These are phyloP conservation scores for Imbricaverruca yamaguchii DNA, from an alignment of 2,888 invertebrate species.

Conservation along the genomic window DNA sequence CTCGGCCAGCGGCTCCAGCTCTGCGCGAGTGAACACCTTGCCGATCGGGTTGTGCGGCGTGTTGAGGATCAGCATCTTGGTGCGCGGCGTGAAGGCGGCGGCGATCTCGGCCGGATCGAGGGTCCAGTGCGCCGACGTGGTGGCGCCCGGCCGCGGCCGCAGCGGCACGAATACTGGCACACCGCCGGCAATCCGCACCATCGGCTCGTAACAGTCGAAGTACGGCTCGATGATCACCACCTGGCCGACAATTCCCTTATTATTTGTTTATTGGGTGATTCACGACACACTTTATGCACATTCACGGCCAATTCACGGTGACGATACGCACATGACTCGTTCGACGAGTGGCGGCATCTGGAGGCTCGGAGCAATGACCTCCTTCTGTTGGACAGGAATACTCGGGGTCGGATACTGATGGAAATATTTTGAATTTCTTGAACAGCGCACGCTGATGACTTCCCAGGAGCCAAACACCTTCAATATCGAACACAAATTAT, in stretches of 20 bases:
- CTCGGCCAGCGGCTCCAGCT: constrained; percentile 68
- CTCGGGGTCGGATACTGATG: too few relatives aligned
- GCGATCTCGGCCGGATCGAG: constrained; percentile 73
- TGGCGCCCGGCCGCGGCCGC: constrained; percentile 60
- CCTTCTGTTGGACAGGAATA: too few relatives aligned
- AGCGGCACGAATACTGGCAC: constrained; percentile 78
- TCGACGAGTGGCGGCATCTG: too few relatives aligned
- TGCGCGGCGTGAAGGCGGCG: constrained; percentile 71
- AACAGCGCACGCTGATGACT: too few relatives aligned
- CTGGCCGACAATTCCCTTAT: constrained; percentile 45
- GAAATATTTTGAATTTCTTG: too few relatives aligned
- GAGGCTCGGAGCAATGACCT: too few relatives aligned
- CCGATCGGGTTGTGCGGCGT: constrained; percentile 97
- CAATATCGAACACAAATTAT: too few relatives aligned
- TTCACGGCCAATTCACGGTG: too few relatives aligned
- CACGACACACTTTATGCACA: too few relatives aligned
- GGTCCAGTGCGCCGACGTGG: constrained; percentile 77
- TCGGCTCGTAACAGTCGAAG: constrained; percentile 96
- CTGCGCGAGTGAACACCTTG: constrained; percentile 67
- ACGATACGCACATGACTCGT: too few relatives aligned
- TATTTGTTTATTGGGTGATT: too few relatives aligned
- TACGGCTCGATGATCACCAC: constrained; percentile 97
- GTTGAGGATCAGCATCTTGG: constrained; percentile 92
- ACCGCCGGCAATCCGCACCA: constrained; percentile 83
- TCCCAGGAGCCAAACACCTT: too few relatives aligned